These are phyloP conservation scores for Belgica antarctica DNA, from an alignment of 2,888 invertebrate species.

Conservation along the genomic window DNA sequence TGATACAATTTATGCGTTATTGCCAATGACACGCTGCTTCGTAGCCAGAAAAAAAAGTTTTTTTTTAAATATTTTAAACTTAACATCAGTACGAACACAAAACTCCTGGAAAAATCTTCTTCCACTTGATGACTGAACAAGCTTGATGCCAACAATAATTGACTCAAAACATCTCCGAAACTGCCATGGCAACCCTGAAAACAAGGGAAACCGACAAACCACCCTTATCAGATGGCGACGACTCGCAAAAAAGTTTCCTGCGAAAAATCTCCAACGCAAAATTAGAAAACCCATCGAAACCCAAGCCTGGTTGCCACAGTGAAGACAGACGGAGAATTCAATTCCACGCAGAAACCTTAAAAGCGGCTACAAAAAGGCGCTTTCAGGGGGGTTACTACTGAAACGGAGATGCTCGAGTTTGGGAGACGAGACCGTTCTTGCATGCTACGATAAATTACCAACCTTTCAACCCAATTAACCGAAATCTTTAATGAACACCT, in stretches of 20 bases:
- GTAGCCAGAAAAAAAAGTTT: too few species aligned
- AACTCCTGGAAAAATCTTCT: neutral
- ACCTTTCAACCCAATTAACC: slow-evolving; percentile 47
- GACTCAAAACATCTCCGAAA: neutral
- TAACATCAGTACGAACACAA: neutral
- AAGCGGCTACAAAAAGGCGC: neutral
- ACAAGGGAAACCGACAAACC: neutral
- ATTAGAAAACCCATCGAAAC: slow-evolving; percentile 21
- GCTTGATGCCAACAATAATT: too few species aligned
- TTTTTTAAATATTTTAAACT: neutral
- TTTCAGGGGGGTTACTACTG: neutral
- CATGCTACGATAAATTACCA: slow-evolving; percentile 43
- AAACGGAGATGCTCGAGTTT: neutral
- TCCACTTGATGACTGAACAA: neutral
- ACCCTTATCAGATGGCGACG: slow-evolving; percentile 17
- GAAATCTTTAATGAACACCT: slow-evolving; percentile 48
- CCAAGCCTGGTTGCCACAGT: slow-evolving; percentile 27
- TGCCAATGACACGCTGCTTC: too few species aligned
- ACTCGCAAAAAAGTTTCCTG: neutral
- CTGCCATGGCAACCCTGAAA: neutral
- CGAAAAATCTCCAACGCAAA: slow-evolving; percentile 24
- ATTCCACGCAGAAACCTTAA: neutral
- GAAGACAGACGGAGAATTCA: slow-evolving; percentile 14
- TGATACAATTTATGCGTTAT: too few species aligned
- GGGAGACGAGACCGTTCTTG: slow-evolving; percentile 17